Evolutionary conservation across 2,888 invertebrate genomes (phyloP).

Genomic region (Myopa testacea): DNA sequence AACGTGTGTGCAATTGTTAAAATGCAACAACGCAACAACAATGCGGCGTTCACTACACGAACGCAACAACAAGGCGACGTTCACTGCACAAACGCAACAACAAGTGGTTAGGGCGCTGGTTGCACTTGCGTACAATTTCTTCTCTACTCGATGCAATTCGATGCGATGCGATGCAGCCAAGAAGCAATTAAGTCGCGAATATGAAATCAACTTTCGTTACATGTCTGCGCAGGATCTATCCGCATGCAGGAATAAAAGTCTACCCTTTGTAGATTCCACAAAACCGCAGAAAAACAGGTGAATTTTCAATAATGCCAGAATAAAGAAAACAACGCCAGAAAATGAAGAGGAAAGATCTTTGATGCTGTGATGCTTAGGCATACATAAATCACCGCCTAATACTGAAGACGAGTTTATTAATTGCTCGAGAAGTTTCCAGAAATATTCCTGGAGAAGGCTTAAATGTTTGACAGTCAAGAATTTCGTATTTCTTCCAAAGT

Average conservation of each 20-base stretch:
- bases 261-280: background rate
- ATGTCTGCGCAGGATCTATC: conserved; percentile 22
- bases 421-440: too few species aligned
- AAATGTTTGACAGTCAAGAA: too few species aligned
- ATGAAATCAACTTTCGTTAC: conserved; percentile 25
- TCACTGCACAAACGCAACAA: background rate
- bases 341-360: too few species aligned
- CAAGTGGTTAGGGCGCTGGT: conserved; percentile 15
- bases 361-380: background rate
- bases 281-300: conserved; percentile 16
- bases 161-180: background rate
- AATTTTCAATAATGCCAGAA: background rate
- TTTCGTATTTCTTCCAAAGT: too few species aligned
- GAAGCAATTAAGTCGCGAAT: conserved; percentile 35
- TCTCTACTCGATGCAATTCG: background rate
- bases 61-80: background rate
- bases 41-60: background rate
- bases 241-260: conserved; percentile 11
- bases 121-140: conserved; percentile 20
- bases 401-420: background rate
- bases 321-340: too few species aligned
- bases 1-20: conserved; percentile 39
- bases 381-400: background rate
- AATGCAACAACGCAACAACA: conserved; percentile 6
- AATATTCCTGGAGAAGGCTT: too few species aligned